Base-by-base conservation (phyloP, 2,113 vertebrate species). In the mouse (Mus musculus) region DNA sequence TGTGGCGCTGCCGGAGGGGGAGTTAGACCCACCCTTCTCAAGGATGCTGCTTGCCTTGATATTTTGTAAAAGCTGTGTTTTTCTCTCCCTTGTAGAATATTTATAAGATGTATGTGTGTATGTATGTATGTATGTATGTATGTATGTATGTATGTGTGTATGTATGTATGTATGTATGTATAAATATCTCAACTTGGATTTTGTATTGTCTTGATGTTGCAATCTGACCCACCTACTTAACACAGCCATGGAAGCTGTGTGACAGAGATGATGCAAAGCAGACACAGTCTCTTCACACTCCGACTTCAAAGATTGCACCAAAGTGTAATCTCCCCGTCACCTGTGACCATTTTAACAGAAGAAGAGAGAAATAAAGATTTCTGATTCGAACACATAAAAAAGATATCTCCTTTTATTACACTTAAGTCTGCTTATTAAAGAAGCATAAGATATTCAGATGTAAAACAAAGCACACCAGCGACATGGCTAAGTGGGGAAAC, bases 341-440 rank as follows among this genome's bases (percentile, higher is more conserved):
- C 77, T 92, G 85, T 33, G 14, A 92, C 76, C 39, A 65, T 84
- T 71, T 88, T 36, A 52, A 14, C 30, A 96, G 49, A 96, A 91
- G n/a, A 78, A 92, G 24, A 65, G 6, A 85, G 72, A 95, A 95
- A 92, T 86, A 61, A 12, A 84, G 56, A 80, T 67, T 91, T 39
- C 69, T 76, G 22, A 54, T 85, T 76, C 81, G 13, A 26, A 73
- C 76, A 20, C 69, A 63, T 42, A 20, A 36, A 11, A 96, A n/a
- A 1, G 6, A 0, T 56, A 73, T 5, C 16, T 78, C 72, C 54
- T 96, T 94, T 91, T 89, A 76, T 81, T 42, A 69, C 77, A 76
- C 75, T 86, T 75, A 89, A 56, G 12, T 52, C 42, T 90, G 77
- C 82, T 89, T 91, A 76, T 78, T 65, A 91, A 91, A 93, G 75